Conservation (phyloP, 2,888 invertebrate species). For the Lasioglossum lativentre region DNA sequence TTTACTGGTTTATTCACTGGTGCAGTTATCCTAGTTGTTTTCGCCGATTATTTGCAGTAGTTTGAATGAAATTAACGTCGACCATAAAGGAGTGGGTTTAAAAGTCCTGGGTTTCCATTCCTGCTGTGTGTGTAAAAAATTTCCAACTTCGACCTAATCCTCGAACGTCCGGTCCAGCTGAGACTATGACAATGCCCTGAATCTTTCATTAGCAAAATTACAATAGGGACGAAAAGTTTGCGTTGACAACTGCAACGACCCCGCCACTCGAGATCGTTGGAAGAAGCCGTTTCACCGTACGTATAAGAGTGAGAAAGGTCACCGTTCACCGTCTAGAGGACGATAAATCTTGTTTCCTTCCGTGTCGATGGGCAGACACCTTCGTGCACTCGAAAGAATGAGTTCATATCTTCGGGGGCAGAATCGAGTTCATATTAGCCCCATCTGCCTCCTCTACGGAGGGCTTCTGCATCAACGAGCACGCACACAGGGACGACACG, state of each 20-base stretch:
- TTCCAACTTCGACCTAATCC: neutral
- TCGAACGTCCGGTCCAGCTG: neutral
- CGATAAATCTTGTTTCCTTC: slow-evolving; percentile 80
- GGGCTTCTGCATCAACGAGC: slow-evolving; percentile 80
- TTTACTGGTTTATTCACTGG: too few relatives aligned
- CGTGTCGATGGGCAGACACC: slow-evolving; percentile 72
- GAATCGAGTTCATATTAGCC: slow-evolving; percentile 83
- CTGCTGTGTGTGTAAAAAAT: neutral
- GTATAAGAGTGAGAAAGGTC: slow-evolving; percentile 44
- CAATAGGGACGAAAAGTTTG: neutral
- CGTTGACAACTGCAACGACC: slow-evolving; percentile 3
- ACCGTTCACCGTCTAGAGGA: slow-evolving; percentile 55
- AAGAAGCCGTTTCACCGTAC: slow-evolving; percentile 41
- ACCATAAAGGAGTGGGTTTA: too few relatives aligned
- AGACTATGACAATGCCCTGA: neutral
- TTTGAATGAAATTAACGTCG: too few relatives aligned
- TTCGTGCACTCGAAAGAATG: slow-evolving; percentile 75
- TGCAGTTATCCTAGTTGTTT: too few relatives aligned
- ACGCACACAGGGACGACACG: slow-evolving; percentile 69
- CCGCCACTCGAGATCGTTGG: slow-evolving; percentile 17
- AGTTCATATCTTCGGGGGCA: slow-evolving; percentile 79
- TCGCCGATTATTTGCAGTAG: too few relatives aligned
- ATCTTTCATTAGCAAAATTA: slow-evolving; percentile 10
- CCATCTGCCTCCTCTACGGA: slow-evolving; percentile 79
- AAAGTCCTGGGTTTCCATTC: neutral